Evolutionary conservation across 2,113 vertebrate genomes (phyloP).

Genomic region (Phylloscopus trochiloides): DNA sequence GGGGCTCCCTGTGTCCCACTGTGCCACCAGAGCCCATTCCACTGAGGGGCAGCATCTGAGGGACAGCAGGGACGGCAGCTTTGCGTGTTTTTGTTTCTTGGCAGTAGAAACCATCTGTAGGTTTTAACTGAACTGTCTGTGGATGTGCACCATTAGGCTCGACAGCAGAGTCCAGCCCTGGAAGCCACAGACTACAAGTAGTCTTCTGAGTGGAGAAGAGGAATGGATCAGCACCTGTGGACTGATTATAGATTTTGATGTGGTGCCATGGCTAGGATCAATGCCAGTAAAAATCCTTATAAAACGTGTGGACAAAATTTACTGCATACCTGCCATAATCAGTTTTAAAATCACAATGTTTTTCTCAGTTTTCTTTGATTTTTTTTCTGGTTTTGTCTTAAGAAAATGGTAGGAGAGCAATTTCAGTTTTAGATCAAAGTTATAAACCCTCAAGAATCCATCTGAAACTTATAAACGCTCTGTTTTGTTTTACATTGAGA

Average conservation of each 20-base stretch:
- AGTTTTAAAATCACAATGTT: constrained; percentile 1
- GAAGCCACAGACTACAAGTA: not conserved
- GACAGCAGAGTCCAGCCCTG: not conserved
- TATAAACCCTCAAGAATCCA: constrained; percentile 13
- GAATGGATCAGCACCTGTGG: not conserved
- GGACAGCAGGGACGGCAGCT: not conserved
- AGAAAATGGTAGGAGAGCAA: not conserved
- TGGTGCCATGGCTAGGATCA: not conserved
- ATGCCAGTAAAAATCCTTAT: constrained; percentile 19
- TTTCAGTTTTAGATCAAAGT: constrained; percentile 42
- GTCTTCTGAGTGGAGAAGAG: not conserved
- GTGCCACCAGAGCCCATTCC: not conserved
- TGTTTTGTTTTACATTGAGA: constrained; percentile 18
- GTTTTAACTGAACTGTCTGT: constrained; percentile 1
- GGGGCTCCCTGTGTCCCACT: not conserved
- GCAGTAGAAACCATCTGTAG: not conserved
- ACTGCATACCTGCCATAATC: not conserved
- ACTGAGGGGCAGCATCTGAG: not conserved
- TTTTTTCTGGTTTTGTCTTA: not conserved
- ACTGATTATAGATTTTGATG: not conserved
- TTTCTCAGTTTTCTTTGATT: not conserved
- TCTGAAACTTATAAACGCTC: constrained; percentile 28
- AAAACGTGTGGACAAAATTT: constrained; percentile 52
- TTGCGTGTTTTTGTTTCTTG: not conserved
- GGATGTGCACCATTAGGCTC: not conserved